Evolutionary conservation across 2,113 vertebrate genomes (phyloP), one percentile per base, ranked within the genome.

Genomic region (Odobenus rosmarus): DNA sequence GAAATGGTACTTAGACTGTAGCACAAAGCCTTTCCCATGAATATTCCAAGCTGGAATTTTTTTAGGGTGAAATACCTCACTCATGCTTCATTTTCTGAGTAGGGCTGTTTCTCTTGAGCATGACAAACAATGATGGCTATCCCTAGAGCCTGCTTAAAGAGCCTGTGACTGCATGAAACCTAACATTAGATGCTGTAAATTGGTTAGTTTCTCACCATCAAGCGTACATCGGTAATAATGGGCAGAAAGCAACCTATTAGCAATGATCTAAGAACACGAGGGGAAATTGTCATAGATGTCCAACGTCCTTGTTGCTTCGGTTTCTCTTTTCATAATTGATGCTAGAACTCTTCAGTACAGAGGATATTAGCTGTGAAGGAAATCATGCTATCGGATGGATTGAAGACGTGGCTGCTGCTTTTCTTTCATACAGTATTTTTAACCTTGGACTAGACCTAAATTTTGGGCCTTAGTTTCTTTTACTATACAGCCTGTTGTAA

Each of bases 381-480:
- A 87, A 71, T 26, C 26, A 19, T 82, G 23, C 53, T 93, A 3
- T 36, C 69, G 69, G 19, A 67, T 26, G 69, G 42, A n/a, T 1
- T 76, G 59, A 96, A 93, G 72, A 51, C 21, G 42, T 82, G 51
- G 8, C 24, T 89, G 9, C 57, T 88, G 92, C 67, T 64, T 96
- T 96, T 62, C 71, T 93, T 67, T 31, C 2, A 31, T 7, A 19
- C 7, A n/a, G 5, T 46, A 53, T 71, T 92, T 91, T 80, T 88
- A 97, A 77, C 77, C 57, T 93, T 88, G 88, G 31, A 51, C 59
- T 90, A 83, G 62, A 94, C 31, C n/a, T 39, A 81, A 71, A 88
- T 53, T 81, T 90, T 61, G 62, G 95, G 23, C 79, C 55, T 62
- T 55, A 46, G 51, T 93, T 95, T 97, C 90, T 95, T 93, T 24